Evolutionary conservation across 2,888 invertebrate species (phyloP).

Genomic region (Scotopteryx bipunctaria): DNA sequence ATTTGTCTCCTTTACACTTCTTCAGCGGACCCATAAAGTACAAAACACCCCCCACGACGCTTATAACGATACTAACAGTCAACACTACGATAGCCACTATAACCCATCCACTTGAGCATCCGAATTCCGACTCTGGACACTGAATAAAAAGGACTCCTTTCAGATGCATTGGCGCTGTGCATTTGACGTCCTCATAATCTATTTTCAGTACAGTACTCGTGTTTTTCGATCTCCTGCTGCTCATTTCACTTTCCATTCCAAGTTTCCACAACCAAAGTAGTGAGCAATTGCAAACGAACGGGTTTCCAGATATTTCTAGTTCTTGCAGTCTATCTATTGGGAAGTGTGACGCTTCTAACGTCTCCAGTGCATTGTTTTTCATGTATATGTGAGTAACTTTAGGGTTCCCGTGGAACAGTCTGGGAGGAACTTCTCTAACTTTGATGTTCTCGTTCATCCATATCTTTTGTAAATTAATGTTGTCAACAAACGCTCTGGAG

Average conservation of each 20-base stretch:
- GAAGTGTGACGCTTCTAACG: constrained; percentile 91
- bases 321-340: constrained; percentile 90
- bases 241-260: constrained; percentile 70
- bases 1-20: constrained; percentile 79
- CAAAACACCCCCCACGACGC: constrained; percentile 76
- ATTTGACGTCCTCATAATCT: constrained; percentile 83
- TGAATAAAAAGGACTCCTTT: constrained; percentile 78
- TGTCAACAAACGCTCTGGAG: constrained; percentile 92
- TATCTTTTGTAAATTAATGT: constrained; percentile 90
- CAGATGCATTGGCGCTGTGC: constrained; percentile 83
- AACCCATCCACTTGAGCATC: constrained; percentile 85
- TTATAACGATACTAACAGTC: constrained; percentile 81
- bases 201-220: constrained; percentile 72
- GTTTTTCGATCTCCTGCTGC: constrained; percentile 63
- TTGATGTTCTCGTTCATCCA: constrained; percentile 90
- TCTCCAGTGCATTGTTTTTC: constrained; percentile 88
- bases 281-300: constrained; percentile 93
- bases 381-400: constrained; percentile 90
- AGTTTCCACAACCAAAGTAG: constrained; percentile 93
- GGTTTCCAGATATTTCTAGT: constrained; percentile 91
- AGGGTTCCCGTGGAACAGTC: constrained; percentile 92
- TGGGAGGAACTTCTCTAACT: constrained; percentile 89
- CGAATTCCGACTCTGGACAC: constrained; percentile 85
- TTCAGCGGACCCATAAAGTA: constrained; percentile 80
- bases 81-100: constrained; percentile 80